A percentile compares a stretch with the other conserved stretches of the same genome.
Conservation (phyloP, 2,888 invertebrate species). For the Cantharis lateralis region DNA sequence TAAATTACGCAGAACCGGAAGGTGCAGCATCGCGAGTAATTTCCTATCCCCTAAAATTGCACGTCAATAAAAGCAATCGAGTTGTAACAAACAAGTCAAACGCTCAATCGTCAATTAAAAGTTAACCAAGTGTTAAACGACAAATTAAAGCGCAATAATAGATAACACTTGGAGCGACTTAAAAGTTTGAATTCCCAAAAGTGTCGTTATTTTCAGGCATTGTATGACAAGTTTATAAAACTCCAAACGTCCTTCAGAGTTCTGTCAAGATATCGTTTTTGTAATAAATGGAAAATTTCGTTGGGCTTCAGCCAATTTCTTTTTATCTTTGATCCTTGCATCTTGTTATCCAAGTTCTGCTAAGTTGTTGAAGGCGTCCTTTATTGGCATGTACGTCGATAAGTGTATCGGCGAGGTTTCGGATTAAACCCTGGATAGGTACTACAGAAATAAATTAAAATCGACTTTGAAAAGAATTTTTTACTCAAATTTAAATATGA, state of each 20-base stretch:
- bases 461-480: background rate
- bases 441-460: background rate
- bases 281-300: background rate
- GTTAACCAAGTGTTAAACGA: background rate
- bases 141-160: background rate
- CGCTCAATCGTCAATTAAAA: background rate
- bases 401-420: background rate
- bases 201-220: constrained; percentile 11
- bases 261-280: background rate
- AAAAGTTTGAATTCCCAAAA: constrained; percentile 22
- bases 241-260: background rate
- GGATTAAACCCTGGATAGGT: background rate
- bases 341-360: constrained; percentile 5
- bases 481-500: background rate
- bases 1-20: background rate
- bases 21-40: background rate
- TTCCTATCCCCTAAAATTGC: background rate
- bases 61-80: background rate
- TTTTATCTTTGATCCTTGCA: constrained; percentile 5
- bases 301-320: background rate
- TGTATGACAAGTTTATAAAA: background rate
- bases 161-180: constrained; percentile 5
- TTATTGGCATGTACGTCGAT: constrained; percentile 3
- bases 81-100: background rate
- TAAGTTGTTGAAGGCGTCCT: constrained; percentile 5